phyloP scores from a whole-genome alignment of 2,113 vertebrate genomes.

The Hypomesus transpacificus region DNA sequence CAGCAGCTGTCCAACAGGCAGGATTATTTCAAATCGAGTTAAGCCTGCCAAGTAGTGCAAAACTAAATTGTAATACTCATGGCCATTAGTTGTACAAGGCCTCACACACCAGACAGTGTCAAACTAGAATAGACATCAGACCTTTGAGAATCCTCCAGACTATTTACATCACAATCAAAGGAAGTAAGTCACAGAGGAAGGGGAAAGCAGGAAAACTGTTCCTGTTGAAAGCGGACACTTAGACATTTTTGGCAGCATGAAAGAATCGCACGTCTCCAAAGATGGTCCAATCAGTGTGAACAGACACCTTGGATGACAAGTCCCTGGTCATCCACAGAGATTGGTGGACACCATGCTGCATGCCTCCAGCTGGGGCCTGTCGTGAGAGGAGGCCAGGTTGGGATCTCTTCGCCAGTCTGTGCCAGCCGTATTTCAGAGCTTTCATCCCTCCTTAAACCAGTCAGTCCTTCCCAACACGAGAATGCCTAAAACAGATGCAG shows the following conservation, averaged over 20 bases:
- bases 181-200: conserved; percentile 8
- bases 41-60: neutral
- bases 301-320: conserved; percentile 24
- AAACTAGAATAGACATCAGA: neutral
- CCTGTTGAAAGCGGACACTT: conserved; percentile 20
- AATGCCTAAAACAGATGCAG: conserved; percentile 68
- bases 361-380: conserved; percentile 37
- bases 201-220: conserved; percentile 14
- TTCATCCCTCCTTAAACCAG: conserved; percentile 58
- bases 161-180: neutral
- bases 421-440: conserved; percentile 58
- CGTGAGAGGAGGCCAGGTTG: conserved; percentile 34
- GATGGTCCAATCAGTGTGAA: neutral
- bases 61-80: neutral
- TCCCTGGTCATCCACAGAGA: conserved; percentile 37
- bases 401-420: conserved; percentile 43
- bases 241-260: conserved; percentile 26
- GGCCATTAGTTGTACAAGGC: neutral
- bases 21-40: neutral
- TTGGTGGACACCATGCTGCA: conserved; percentile 30
- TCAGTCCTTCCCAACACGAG: conserved; percentile 42
- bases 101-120: neutral
- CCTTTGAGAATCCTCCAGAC: neutral
- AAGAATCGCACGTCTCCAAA: neutral
- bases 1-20: conserved; percentile 7